phyloP scores from a whole-genome alignment of 2,797 vertebrate genomes.

The Peromyscus nudipes region DNA sequence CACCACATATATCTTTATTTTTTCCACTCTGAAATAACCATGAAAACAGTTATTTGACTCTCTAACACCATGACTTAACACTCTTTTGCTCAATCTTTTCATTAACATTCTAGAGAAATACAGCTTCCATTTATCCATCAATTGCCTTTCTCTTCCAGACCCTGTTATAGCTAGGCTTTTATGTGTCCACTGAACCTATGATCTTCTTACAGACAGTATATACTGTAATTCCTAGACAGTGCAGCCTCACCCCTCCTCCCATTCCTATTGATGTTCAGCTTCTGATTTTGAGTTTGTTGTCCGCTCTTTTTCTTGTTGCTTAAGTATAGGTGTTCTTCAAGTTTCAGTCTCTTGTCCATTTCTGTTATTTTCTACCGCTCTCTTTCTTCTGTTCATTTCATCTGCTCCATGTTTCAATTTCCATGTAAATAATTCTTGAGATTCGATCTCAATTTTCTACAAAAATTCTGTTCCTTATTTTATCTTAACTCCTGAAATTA shows the following conservation, averaged over 20 bases:
- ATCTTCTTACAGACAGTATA: not conserved
- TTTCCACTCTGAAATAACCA: not conserved
- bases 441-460: slow-evolving; percentile 16
- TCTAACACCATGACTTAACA: not conserved
- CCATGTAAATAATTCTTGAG: not conserved
- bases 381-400: not conserved
- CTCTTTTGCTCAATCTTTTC: not conserved
- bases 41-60: slow-evolving; percentile 10
- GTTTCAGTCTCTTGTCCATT: not conserved
- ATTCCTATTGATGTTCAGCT: not conserved
- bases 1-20: not conserved
- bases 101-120: not conserved
- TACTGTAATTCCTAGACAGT: not conserved
- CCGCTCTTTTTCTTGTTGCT: not conserved
- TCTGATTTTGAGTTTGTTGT: not conserved
- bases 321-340: not conserved
- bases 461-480: not conserved
- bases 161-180: not conserved
- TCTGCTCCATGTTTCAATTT: not conserved
- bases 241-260: not conserved
- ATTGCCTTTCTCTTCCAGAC: not conserved
- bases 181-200: not conserved
- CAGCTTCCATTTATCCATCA: not conserved
- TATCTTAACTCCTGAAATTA: not conserved
- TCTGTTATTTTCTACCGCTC: not conserved